Conservation (phyloP, 2,113 vertebrate species). For the Coptodon bakossiorum region DNA sequence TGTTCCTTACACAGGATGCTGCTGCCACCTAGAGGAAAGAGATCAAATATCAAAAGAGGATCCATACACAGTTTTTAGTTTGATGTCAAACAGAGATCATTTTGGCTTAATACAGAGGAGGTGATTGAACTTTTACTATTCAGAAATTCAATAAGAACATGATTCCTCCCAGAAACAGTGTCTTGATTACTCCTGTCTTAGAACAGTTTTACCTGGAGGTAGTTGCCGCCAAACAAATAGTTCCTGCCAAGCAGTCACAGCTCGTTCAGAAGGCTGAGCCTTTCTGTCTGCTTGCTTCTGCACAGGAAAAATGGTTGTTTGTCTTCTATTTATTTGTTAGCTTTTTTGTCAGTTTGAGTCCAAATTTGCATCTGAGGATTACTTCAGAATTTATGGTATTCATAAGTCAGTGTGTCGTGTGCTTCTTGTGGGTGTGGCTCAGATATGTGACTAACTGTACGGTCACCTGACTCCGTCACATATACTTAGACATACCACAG, state of each 20-base stretch:
- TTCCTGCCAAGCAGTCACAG: background rate
- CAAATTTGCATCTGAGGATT: background rate
- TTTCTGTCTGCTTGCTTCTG: background rate
- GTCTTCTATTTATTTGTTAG: background rate
- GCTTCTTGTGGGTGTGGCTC: background rate
- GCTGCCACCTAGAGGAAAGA: conserved; percentile 30
- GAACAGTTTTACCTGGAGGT: background rate
- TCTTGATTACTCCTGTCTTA: background rate
- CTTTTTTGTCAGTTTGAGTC: background rate
- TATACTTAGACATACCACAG: background rate
- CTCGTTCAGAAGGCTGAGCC: background rate
- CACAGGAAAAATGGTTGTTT: background rate
- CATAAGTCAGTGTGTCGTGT: background rate
- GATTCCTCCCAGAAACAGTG: background rate
- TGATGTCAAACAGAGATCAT: background rate
- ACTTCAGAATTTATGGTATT: background rate
- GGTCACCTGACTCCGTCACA: background rate
- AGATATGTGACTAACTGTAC: background rate
- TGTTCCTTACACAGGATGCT: background rate
- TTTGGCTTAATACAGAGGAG: background rate
- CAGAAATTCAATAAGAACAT: background rate
- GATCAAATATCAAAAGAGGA: background rate
- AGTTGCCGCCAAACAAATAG: rapidly evolving
- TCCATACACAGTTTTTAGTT: rapidly evolving
- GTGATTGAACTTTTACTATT: background rate